Conservation (phyloP, 2,113 vertebrate genomes). For the Garra rufa region DNA sequence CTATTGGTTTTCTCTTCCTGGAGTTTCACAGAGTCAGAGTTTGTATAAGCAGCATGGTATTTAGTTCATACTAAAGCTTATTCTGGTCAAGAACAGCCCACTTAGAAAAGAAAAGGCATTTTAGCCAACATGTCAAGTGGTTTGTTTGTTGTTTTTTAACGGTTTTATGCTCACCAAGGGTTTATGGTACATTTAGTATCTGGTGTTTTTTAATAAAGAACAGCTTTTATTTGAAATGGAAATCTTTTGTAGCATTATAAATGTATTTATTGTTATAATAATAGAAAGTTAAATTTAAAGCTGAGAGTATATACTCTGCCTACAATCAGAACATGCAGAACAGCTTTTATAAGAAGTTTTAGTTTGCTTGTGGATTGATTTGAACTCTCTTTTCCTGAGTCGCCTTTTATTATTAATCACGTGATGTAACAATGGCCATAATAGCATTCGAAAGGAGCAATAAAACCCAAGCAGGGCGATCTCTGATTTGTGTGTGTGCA, state of each 20-base stretch:
- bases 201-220: no score
- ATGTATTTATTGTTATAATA: background rate
- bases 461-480: constrained; percentile 11
- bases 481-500: constrained; percentile 19
- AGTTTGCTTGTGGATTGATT: constrained; percentile 45
- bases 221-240: no score
- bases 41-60: background rate
- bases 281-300: background rate
- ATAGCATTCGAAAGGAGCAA: constrained; percentile 33
- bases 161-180: no score
- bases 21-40: background rate
- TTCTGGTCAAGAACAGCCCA: background rate
- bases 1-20: background rate
- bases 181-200: no score
- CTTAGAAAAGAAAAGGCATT: background rate
- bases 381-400: background rate
- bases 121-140: no score
- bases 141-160: background rate
- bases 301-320: background rate
- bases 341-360: constrained; percentile 33
- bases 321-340: background rate
- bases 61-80: background rate
- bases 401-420: constrained; percentile 53
- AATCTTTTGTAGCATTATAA: background rate
- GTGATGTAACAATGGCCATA: constrained; percentile 29